These are phyloP conservation scores for Agriotes lineatus DNA, from an alignment of 2,888 invertebrate species.

Conservation along the genomic window DNA sequence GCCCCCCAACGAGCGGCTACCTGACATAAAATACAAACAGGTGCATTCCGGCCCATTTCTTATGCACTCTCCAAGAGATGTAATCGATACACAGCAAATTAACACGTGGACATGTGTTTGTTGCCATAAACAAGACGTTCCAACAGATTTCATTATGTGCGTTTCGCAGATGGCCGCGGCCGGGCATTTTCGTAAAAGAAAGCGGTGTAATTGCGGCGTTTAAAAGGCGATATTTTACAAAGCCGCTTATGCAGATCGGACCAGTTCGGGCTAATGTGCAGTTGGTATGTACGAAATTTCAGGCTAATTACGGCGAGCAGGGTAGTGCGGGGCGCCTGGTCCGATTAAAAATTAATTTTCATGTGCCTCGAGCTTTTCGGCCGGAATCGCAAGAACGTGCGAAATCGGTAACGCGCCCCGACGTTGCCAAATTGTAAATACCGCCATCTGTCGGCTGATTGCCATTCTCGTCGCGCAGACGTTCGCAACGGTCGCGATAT, in stretches of 20 bases:
- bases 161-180: constrained; percentile 57
- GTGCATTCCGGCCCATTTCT: constrained; percentile 46
- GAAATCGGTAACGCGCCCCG: constrained; percentile 9
- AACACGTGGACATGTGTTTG: constrained; percentile 57
- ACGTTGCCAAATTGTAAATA: background rate
- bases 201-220: constrained; percentile 57
- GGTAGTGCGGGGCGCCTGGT: background rate
- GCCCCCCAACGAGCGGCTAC: constrained; percentile 45
- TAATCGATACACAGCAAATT: constrained; percentile 58
- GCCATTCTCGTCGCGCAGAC: constrained; percentile 16
- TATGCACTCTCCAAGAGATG: constrained; percentile 49
- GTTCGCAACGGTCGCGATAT: constrained; percentile 15
- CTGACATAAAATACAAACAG: constrained; percentile 50
- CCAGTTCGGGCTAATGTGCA: constrained; percentile 42
- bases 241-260: constrained; percentile 52
- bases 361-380: background rate
- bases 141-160: constrained; percentile 58
- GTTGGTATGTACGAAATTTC: constrained; percentile 28
- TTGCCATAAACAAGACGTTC: constrained; percentile 57
- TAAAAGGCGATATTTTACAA: constrained; percentile 59
- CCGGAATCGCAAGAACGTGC: constrained; percentile 11
- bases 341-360: constrained; percentile 29
- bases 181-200: constrained; percentile 56
- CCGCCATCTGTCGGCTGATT: constrained; percentile 20
- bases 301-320: constrained; percentile 23